phyloP scores from a whole-genome alignment of 1,140 invertebrate species.

The Drosophila grimshawi region DNA sequence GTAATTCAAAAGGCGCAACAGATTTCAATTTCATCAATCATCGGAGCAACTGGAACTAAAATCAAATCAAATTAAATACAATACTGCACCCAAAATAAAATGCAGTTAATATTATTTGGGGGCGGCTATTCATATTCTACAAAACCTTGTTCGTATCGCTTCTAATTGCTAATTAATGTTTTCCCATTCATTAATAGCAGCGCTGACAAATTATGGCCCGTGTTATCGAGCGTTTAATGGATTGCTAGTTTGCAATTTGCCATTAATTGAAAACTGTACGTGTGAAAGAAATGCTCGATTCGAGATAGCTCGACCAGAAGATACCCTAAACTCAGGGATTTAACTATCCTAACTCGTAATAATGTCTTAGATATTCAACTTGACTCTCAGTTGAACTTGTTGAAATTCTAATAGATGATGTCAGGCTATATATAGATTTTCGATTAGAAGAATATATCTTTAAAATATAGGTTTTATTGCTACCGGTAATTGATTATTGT shows the following conservation, averaged over 20 bases:
- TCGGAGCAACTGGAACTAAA: slow-evolving; percentile 14
- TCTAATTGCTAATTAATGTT: slow-evolving; percentile 78
- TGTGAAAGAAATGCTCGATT: too few species aligned
- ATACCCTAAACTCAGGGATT: too few species aligned
- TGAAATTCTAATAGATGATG: too few species aligned
- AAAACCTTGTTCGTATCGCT: slow-evolving; percentile 62
- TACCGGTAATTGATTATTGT: too few species aligned
- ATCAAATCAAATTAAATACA: slow-evolving; percentile 19
- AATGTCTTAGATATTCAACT: too few species aligned
- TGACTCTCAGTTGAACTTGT: too few species aligned
- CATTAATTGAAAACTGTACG: slow-evolving; percentile 41
- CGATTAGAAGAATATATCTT: too few species aligned
- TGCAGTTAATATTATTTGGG: slow-evolving; percentile 27
- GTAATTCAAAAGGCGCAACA: slow-evolving; percentile 51
- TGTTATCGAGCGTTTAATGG: slow-evolving; percentile 69
- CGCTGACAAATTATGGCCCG: slow-evolving; percentile 71
- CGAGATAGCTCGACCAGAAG: too few species aligned
- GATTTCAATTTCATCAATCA: slow-evolving; percentile 67
- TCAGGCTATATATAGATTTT: too few species aligned
- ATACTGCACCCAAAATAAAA: slow-evolving; percentile 58
- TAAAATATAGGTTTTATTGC: too few species aligned
- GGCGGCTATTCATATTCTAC: slow-evolving; percentile 24
- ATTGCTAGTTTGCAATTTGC: slow-evolving; percentile 28
- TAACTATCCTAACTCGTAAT: too few species aligned
- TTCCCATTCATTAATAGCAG: slow-evolving; percentile 54